Conservation (phyloP, 2,888 invertebrate species). For the Stenurella melanura region DNA sequence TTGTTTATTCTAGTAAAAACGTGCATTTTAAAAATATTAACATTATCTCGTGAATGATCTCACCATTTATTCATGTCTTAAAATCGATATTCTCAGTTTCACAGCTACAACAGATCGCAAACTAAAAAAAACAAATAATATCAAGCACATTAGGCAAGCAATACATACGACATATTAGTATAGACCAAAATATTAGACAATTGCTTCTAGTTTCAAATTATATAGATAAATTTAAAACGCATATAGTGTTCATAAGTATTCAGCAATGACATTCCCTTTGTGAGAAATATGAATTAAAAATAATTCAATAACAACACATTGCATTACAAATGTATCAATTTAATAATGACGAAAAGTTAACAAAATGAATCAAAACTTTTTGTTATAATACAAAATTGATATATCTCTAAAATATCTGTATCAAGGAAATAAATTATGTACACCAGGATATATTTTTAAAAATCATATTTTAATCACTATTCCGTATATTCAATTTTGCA, state of each 20-base stretch:
- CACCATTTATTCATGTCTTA: neutral
- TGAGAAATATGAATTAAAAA: neutral
- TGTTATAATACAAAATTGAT: conserved; percentile 7
- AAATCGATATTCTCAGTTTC: neutral
- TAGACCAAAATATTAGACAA: neutral
- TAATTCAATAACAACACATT: conserved; percentile 1
- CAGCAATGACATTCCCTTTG: neutral
- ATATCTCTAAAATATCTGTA: neutral
- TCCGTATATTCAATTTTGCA: conserved; percentile 1
- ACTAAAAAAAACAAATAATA: neutral
- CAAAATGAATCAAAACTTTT: neutral
- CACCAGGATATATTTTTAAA: neutral
- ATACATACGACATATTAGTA: neutral
- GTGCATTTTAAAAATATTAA: neutral
- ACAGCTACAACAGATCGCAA: neutral
- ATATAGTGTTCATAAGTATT: neutral
- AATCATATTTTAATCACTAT: neutral
- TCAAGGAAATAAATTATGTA: conserved; percentile 5
- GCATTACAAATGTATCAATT: conserved; percentile 4
- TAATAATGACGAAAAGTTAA: conserved; percentile 5
- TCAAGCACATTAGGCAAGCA: neutral
- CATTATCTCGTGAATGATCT: conserved; percentile 7
- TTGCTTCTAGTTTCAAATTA: neutral
- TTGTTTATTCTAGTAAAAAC: neutral
- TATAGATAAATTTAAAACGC: neutral